phyloP scores from a whole-genome alignment of 2,113 vertebrate genomes.

The Melanostigma gelatinosum region DNA sequence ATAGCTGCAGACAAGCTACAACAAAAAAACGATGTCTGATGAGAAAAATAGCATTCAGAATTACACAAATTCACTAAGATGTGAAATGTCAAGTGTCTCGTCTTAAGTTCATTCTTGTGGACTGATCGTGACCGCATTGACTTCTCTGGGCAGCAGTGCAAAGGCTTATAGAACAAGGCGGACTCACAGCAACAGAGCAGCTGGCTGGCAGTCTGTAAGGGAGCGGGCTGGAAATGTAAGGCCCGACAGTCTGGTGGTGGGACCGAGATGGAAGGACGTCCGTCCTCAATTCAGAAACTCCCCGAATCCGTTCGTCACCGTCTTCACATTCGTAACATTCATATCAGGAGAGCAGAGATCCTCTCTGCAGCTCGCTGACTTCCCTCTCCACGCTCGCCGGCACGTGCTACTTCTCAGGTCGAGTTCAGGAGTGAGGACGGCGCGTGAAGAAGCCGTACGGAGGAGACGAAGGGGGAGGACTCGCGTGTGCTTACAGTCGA shows the following conservation, averaged over 20 bases:
- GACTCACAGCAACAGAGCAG: constrained; percentile 46
- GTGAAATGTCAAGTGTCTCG: neutral
- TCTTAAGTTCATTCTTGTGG: constrained; percentile 23
- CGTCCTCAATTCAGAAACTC: constrained; percentile 32
- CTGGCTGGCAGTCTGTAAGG: constrained; percentile 63
- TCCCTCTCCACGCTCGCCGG: constrained; percentile 6
- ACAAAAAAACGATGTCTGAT: neutral
- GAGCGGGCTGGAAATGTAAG: constrained; percentile 76
- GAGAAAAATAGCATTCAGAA: constrained; percentile 5
- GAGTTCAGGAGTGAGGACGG: constrained; percentile 31
- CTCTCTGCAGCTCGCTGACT: constrained; percentile 1
- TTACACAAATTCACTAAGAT: neutral
- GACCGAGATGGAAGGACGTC: constrained; percentile 3
- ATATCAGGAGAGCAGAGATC: constrained; percentile 20
- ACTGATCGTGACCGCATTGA: constrained; percentile 4
- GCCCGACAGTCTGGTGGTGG: constrained; percentile 73
- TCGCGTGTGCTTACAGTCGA: constrained; percentile 85
- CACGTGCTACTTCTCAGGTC: constrained; percentile 31
- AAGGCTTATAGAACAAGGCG: constrained; percentile 48
- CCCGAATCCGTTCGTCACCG: constrained; percentile 3
- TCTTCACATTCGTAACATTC: constrained; percentile 35
- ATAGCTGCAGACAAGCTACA: neutral
- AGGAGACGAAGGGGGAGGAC: neutral
- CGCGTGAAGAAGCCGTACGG: constrained; percentile 26
- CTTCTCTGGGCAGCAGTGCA: constrained; percentile 55